phyloP scores from a whole-genome alignment of 2,113 vertebrate species.

The Dinomys branickii region DNA sequence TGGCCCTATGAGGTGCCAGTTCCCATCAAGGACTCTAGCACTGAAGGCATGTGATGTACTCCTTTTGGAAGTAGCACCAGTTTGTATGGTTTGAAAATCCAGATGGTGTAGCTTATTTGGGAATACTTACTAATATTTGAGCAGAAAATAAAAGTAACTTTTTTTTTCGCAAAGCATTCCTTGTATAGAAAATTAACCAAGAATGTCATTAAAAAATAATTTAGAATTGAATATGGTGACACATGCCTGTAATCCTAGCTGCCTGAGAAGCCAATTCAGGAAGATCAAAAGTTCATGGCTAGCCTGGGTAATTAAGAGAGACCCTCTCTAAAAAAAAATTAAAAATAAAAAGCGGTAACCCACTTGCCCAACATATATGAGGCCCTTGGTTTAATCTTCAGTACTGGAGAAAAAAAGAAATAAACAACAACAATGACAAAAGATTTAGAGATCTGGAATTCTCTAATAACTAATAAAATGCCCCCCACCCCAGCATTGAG shows the following conservation, averaged over 20 bases:
- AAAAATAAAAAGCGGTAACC: neutral
- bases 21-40: neutral
- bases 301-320: neutral
- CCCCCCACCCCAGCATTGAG: too few relatives aligned
- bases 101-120: neutral
- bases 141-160: neutral
- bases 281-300: too few relatives aligned
- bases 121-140: conserved; percentile 31
- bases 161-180: neutral
- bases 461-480: too few relatives aligned
- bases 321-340: neutral
- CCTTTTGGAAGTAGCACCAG: neutral
- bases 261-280: too few relatives aligned
- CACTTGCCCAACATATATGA: too few relatives aligned
- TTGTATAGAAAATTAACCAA: too few relatives aligned
- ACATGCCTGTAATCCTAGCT: too few relatives aligned
- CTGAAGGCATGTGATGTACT: neutral
- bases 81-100: neutral
- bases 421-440: neutral
- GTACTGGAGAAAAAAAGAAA: too few relatives aligned
- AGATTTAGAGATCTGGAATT: too few relatives aligned
- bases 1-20: neutral
- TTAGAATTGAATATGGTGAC: too few relatives aligned
- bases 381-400: too few relatives aligned
- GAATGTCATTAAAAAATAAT: too few relatives aligned